Percentiles rank a stretch among this genome's conserved stretches.
Evolutionary conservation across 2,888 invertebrate genomes (phyloP).

Genomic region (Acanthopleura granulata): DNA sequence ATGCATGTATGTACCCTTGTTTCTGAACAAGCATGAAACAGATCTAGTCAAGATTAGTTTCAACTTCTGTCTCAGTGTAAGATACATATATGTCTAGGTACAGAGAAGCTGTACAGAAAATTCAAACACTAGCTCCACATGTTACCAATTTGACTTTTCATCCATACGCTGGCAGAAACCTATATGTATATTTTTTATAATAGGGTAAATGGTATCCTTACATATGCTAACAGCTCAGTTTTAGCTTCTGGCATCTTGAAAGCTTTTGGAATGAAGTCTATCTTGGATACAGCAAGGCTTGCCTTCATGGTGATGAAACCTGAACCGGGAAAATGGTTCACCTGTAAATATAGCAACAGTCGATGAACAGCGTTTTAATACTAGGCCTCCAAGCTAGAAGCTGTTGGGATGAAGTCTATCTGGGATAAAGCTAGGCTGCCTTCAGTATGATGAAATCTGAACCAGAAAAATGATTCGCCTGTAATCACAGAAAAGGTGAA

Average conservation of each 20-base stretch:
- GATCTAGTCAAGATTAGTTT: too few species aligned
- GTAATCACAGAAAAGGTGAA: too few species aligned
- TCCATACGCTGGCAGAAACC: neutral
- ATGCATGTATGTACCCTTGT: too few species aligned
- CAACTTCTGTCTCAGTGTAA: too few species aligned
- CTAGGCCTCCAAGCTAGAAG: constrained; percentile 81
- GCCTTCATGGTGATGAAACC: constrained; percentile 95
- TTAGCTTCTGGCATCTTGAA: constrained; percentile 87
- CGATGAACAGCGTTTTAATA: too few species aligned
- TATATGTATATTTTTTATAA: neutral
- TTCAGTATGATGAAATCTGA: constrained; percentile 94
- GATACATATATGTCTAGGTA: too few species aligned
- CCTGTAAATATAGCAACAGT: constrained; percentile 63
- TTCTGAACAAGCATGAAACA: too few species aligned
- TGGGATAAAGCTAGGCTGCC: constrained; percentile 85
- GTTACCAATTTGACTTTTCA: too few species aligned
- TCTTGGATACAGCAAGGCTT: constrained; percentile 82
- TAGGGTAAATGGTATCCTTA: constrained; percentile 58
- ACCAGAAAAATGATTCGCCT: constrained; percentile 94
- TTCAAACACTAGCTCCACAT: too few species aligned
- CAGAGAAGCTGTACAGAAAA: too few species aligned
- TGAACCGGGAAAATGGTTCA: constrained; percentile 95
- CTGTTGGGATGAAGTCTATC: constrained; percentile 85
- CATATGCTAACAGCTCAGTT: constrained; percentile 79
- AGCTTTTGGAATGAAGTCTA: constrained; percentile 86